Base-by-base conservation (phyloP, 2,113 vertebrate species). In the Acrocephalus arundinaceus region DNA sequence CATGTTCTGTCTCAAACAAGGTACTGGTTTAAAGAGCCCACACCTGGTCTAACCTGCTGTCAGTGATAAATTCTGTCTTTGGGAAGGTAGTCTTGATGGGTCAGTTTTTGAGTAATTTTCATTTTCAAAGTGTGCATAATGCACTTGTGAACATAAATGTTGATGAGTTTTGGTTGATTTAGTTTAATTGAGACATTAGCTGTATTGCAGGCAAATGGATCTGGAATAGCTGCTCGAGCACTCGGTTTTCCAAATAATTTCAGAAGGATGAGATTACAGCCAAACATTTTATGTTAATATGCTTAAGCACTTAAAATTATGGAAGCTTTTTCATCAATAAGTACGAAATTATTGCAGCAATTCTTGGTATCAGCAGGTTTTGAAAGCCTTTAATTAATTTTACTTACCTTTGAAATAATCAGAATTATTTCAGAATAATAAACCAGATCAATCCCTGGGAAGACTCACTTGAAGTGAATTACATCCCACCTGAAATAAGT, bases 331-430 rank as follows among this genome's bases (percentile, higher is more conserved):
- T 61, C 39, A 48, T 37, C 71, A 87, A 15, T 57, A 85, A 89
- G 41, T 91, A 46, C 45, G 85, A 87, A 94, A 93, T 35, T 72
- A 74, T 84, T 84, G 70, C 68, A 76, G 33, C 16, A 68, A 31
- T 84, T 80, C 57, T 86, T 43, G 63, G 71, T 76, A 89, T 87
- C 76, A 92, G 66, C 31, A 78, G 54, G 21, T 22, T 67, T 90
- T 89, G 59, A 78, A 93, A 77, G 65, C 30, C 59, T 91, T 72
- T 83, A 70, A 85, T 90, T 95, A 54, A 83, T 90, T 84, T 76
- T 77, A 11, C 13, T 78, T 67, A 87, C 72, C 37, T 62, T 85
- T 94, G n/a, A 94, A 82, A 87, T 70, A 86, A 86, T 51, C 18
- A 48, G 77, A 71, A 55, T 31, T 62, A 80, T 80, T 94, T 79